A percentile compares a stretch with the other conserved stretches of the same genome.
phyloP scores from a whole-genome alignment of 2,113 vertebrate genomes.

The Peromyscus leucopus region DNA sequence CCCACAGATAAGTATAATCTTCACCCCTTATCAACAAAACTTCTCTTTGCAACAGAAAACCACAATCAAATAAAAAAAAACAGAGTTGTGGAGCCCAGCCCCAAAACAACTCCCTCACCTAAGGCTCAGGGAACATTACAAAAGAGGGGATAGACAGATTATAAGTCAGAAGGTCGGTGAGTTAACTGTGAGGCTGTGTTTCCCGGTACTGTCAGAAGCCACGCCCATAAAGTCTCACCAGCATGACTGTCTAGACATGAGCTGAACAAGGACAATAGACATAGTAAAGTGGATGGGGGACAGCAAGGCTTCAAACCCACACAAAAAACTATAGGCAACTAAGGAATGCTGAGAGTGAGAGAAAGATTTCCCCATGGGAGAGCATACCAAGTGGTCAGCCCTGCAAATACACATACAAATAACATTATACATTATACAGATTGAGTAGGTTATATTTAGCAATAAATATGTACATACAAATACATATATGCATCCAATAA shows the following conservation, averaged over 20 bases:
- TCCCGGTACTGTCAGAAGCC: background rate
- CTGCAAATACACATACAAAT: background rate
- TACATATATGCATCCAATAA: background rate
- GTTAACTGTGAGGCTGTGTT: background rate
- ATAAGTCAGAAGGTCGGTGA: no score
- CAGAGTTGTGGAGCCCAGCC: no score
- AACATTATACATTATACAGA: background rate
- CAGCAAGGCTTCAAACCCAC: background rate
- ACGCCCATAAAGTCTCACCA: background rate
- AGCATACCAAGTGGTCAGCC: background rate
- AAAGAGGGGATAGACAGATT: background rate
- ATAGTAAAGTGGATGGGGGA: background rate
- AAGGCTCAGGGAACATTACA: background rate
- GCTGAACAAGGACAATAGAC: background rate
- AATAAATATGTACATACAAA: background rate
- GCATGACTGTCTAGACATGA: background rate
- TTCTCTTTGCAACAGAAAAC: background rate
- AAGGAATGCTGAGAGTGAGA: background rate
- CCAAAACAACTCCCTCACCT: background rate
- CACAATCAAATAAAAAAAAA: background rate
- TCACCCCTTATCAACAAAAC: background rate
- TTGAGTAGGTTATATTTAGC: background rate
- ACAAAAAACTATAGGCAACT: background rate
- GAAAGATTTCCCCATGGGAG: background rate
- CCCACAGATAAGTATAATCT: background rate